These are phyloP conservation scores for Limonius californicus DNA, from an alignment of 1,140 invertebrate genomes.

Conservation along the genomic window DNA sequence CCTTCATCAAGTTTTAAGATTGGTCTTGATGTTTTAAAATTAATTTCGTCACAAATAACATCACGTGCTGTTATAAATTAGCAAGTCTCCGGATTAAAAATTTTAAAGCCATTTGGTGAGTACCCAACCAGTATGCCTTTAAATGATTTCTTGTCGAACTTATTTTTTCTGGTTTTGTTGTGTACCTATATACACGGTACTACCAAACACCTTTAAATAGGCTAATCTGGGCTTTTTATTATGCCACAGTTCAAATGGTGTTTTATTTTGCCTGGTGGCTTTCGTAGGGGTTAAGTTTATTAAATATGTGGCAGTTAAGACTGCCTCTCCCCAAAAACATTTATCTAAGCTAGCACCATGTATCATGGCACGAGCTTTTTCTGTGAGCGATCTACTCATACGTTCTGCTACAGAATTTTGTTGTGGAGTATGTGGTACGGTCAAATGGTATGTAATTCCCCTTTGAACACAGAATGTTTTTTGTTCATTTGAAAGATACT, in stretches of 20 bases:
- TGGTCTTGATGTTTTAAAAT: slow-evolving; percentile 30
- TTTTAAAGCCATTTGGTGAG: neutral
- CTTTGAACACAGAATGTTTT: slow-evolving; percentile 51
- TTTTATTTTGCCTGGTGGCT: neutral
- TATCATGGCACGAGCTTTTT: too few relatives aligned
- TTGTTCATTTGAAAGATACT: too few relatives aligned
- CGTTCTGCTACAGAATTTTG: too few relatives aligned
- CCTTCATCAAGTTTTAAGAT: slow-evolving; percentile 15
- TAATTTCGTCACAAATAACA: slow-evolving; percentile 46
- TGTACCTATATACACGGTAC: neutral
- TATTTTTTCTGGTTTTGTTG: neutral
- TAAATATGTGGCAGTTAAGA: too few relatives aligned
- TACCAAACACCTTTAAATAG: neutral
- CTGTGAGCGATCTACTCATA: too few relatives aligned
- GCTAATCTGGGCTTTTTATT: neutral
- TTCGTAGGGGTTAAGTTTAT: slow-evolving; percentile 15
- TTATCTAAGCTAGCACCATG: too few relatives aligned
- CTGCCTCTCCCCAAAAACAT: slow-evolving; percentile 45
- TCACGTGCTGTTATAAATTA: slow-evolving; percentile 37
- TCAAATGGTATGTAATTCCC: too few relatives aligned
- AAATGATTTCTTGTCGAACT: slow-evolving; percentile 1
- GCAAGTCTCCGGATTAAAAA: neutral
- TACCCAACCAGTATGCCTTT: slow-evolving; percentile 4
- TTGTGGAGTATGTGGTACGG: slow-evolving; percentile 8
- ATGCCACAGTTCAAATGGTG: slow-evolving; percentile 7